Conservation (phyloP, 2,797 vertebrate species). For the Sternotherus odoratus region DNA sequence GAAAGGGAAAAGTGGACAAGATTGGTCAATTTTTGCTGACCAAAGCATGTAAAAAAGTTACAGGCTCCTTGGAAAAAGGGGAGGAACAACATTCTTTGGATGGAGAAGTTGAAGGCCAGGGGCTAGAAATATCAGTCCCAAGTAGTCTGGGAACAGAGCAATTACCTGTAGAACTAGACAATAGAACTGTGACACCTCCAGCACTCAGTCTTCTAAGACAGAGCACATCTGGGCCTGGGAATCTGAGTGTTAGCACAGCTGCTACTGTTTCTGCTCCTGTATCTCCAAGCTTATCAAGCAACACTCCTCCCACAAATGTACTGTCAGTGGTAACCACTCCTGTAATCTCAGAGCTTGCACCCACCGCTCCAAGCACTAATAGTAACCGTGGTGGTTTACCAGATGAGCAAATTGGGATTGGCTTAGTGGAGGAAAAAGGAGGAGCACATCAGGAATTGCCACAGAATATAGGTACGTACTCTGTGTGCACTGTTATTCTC, state of each 20-base stretch:
- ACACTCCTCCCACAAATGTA: slow-evolving; percentile 59
- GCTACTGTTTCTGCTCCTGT: slow-evolving; percentile 56
- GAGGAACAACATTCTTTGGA: slow-evolving; percentile 80
- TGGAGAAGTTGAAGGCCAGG: slow-evolving; percentile 79
- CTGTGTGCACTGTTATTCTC: neutral
- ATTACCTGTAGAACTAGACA: slow-evolving; percentile 73
- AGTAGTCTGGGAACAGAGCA: slow-evolving; percentile 75
- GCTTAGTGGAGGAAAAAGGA: slow-evolving; percentile 72
- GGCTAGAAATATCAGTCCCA: slow-evolving; percentile 63
- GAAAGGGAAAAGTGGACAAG: slow-evolving; percentile 89
- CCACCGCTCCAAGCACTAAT: slow-evolving; percentile 66
- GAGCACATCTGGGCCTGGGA: slow-evolving; percentile 72
- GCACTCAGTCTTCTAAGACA: slow-evolving; percentile 75
- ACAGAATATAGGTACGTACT: slow-evolving; percentile 79
- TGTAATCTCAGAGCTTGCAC: slow-evolving; percentile 64
- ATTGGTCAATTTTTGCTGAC: slow-evolving; percentile 84
- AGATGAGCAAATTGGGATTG: slow-evolving; percentile 64
- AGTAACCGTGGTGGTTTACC: slow-evolving; percentile 55
- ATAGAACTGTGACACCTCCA: slow-evolving; percentile 70
- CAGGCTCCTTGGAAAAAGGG: slow-evolving; percentile 83
- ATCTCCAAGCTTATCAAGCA: slow-evolving; percentile 65
- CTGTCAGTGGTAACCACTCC: slow-evolving; percentile 56
- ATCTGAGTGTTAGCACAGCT: neutral
- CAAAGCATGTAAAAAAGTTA: slow-evolving; percentile 83
- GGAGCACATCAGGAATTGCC: slow-evolving; percentile 74